Evolutionary conservation across 1,140 invertebrate species (phyloP), one percentile per base, ranked within the genome.

Genomic region (Aphis craccivora): DNA sequence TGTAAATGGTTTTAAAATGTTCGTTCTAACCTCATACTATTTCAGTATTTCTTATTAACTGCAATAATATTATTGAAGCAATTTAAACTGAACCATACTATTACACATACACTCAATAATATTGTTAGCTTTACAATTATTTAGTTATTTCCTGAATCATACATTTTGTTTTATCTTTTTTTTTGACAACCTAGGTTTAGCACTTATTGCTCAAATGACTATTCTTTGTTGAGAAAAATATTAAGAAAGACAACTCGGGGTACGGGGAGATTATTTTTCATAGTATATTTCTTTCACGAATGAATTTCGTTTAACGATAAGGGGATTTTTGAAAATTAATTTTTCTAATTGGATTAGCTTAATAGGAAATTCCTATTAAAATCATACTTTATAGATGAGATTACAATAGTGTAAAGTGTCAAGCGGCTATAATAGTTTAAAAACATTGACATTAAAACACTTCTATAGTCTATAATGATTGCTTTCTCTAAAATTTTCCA

Each of bases 91-190:
- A 40, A 20, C 18, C 25, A 23, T 45, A 48, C 30, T 45, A 18
- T 30, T 48, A n/a, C 6, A 88, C 6, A 51, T 23, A 51, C 43
- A 88, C 20, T 51, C 30, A 35, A 48, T 30, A 30, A 48, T 14
- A 25, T 51, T 87, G 30, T 22, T n/a, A 87, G 2, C 20, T 48
- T 1, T 35, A 88, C 25, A 88, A 48, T 48, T 87, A 87, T 87
- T 88, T 51, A n/a, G 40, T 88, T 87, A 48, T 88, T 87, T 87
- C 43, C 30, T 25, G 86, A 88, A 88, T 88, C 86, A 88, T 48
- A 88, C 8, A 51, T 88, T 48, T 88, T n/a, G n/a, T 35, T 88
- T 88, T 88, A 88, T 88, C 30, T 88, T n/a, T 88, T 88, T 88
- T 5, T 48, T 88, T 88, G 23, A 51, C 30, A 88, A 48, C 30